A percentile compares a stretch with the other conserved stretches of the same genome.
These are phyloP conservation scores for Lineus longissimus DNA, from an alignment of 1,140 invertebrate genomes.

Conservation along the genomic window DNA sequence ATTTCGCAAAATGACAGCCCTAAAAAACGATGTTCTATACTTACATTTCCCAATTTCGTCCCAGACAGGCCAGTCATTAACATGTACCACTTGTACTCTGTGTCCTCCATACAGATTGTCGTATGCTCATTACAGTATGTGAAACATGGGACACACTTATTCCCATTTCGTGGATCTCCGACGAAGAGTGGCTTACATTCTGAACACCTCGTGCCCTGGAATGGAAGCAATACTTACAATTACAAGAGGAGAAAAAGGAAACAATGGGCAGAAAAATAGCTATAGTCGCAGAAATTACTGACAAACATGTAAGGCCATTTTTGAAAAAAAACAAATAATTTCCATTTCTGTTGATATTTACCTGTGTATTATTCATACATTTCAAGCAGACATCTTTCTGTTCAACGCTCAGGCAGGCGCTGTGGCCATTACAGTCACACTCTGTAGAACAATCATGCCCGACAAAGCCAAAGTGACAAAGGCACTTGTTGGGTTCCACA, in stretches of 20 bases:
- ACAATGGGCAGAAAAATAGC: too few species aligned
- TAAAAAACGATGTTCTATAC: too few species aligned
- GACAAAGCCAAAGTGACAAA: conserved; percentile 92
- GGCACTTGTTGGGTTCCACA: conserved; percentile 76
- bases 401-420: conserved; percentile 81
- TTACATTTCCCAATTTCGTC: too few species aligned
- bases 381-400: conserved; percentile 74
- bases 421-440: conserved; percentile 92
- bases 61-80: too few species aligned
- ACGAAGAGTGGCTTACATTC: conserved; percentile 85
- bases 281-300: too few species aligned
- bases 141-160: conserved; percentile 78
- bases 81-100: neutral
- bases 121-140: conserved; percentile 89
- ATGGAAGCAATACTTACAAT: conserved; percentile 26
- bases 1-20: too few species aligned
- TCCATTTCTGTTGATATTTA: conserved; percentile 48
- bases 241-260: too few species aligned
- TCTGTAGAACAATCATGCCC: conserved; percentile 88
- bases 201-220: conserved; percentile 70
- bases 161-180: conserved; percentile 82
- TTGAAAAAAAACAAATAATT: too few species aligned
- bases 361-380: conserved; percentile 90
- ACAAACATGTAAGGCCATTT: too few species aligned
- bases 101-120: conserved; percentile 64